Evolutionary conservation across 2,113 vertebrate species (phyloP), one percentile per base, ranked within the genome.

Genomic region (Bucco capensis): DNA sequence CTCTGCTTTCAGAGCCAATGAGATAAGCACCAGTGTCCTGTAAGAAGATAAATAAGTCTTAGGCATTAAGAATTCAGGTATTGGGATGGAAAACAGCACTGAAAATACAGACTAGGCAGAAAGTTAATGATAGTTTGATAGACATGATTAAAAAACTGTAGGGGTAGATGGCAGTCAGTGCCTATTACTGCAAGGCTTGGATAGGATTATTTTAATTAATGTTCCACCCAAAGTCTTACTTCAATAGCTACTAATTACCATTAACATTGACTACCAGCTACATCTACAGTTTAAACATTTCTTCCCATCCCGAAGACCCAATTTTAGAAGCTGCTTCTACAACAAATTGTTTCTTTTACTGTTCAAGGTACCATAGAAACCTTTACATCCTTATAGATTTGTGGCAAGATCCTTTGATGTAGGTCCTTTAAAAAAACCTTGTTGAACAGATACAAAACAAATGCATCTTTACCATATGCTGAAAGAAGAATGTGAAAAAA

Each of bases 231-330:
- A 94, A 95, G 33, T 86, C 54, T 71, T 91, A 54, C 83, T 95
- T 92, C 81, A 93, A 87, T 81, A 87, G 75, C 49, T 93, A 87
- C 88, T 93, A 94, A 93, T 94, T 92, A 86, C 72, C 71, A 78
- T 73, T 81, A 92, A 90, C 66, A 92, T n/a, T n/a, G n/a, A 94
- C 83, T 73, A 78, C 44, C 83, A 88, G 53, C 81, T 82, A 84
- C 70, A 89, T 80, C 69, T 6, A 1, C 84, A 86, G 84, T 85
- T 91, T 95, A 90, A 94, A 69, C 69, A 88, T 65, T 94, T 93
- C 74, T 88, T 76, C 44, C 61, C 73, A 81, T 30, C 46, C 72
- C 81, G 89, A 95, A 94, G 67, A 94, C 56, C 64, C 87, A 92
- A 88, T 83, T 93, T 83, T 38, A 88, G 76, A 94, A 88, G 58